phyloP scores from a whole-genome alignment of 1,140 invertebrate species.

The Drosophila prosaltans region DNA sequence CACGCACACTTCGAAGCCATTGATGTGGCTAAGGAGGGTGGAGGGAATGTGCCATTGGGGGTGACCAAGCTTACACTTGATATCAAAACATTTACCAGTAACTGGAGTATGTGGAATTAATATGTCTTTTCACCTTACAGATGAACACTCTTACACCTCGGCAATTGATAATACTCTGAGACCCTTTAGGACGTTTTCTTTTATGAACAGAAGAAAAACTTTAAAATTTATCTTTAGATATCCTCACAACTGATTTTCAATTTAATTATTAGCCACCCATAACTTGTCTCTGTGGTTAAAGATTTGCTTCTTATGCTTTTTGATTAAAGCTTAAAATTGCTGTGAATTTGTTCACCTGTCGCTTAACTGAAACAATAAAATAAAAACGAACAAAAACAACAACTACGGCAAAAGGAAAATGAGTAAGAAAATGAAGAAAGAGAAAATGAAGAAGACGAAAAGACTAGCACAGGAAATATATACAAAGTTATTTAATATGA shows the following conservation, averaged over 20 bases:
- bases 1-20: not conserved
- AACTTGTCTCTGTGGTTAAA: slow-evolving; percentile 19
- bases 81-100: slow-evolving; percentile 47
- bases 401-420: slow-evolving; percentile 4
- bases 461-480: slow-evolving; percentile 66
- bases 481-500: slow-evolving; percentile 80
- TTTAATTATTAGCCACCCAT: slow-evolving; percentile 47
- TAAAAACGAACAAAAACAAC: not conserved
- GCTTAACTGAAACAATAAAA: slow-evolving; percentile 57
- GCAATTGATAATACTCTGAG: not conserved
- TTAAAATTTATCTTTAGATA: slow-evolving; percentile 6
- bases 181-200: not conserved
- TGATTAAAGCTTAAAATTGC: slow-evolving; percentile 47
- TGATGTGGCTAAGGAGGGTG: slow-evolving; percentile 5
- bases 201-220: not conserved
- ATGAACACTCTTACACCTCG: slow-evolving; percentile 20
- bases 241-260: slow-evolving; percentile 30
- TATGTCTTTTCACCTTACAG: slow-evolving; percentile 40
- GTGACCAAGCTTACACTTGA: slow-evolving; percentile 28
- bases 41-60: not conserved
- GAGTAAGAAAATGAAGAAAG: slow-evolving; percentile 15
- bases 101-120: not conserved
- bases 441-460: slow-evolving; percentile 26
- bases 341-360: slow-evolving; percentile 72
- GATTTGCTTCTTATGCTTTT: not conserved